Percentiles rank a stretch among this genome's conserved stretches.
Conservation (phyloP, 2,888 invertebrate species). For the Pemphredon lugubris region DNA sequence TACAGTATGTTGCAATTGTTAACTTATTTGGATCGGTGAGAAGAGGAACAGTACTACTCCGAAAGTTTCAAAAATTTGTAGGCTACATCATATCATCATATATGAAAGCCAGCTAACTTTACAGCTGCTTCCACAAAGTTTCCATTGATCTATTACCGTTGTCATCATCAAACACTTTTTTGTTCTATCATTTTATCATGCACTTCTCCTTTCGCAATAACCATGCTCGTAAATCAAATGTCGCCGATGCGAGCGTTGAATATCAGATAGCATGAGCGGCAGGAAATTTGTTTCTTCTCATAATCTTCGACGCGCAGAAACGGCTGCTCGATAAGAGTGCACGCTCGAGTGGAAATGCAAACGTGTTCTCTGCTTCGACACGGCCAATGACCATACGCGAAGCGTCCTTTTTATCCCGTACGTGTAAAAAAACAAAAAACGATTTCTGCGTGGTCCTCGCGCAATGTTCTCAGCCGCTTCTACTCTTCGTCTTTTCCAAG, state of each 20-base stretch:
- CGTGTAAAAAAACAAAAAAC: neutral
- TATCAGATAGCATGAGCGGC: neutral
- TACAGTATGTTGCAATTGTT: too few species aligned
- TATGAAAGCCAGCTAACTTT: too few species aligned
- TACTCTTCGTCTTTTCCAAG: neutral
- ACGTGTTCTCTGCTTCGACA: neutral
- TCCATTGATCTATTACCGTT: too few species aligned
- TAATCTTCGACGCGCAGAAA: neutral
- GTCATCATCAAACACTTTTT: too few species aligned
- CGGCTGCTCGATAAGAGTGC: neutral
- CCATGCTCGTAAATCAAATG: neutral
- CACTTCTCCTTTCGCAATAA: neutral
- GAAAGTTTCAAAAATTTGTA: too few species aligned
- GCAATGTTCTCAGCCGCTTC: too few species aligned
- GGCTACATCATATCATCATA: too few species aligned
- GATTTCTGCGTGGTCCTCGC: too few species aligned
- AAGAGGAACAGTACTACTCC: too few species aligned
- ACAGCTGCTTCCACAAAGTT: too few species aligned
- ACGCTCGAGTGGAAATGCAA: neutral
- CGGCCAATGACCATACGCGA: neutral
- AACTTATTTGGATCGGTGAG: too few species aligned
- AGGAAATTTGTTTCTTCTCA: neutral
- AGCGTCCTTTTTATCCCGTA: neutral
- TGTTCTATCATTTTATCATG: too few species aligned
- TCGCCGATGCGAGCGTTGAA: neutral